These are phyloP conservation scores for Orthonyx spaldingii DNA, from an alignment of 2,113 vertebrate genomes.

Conservation along the genomic window DNA sequence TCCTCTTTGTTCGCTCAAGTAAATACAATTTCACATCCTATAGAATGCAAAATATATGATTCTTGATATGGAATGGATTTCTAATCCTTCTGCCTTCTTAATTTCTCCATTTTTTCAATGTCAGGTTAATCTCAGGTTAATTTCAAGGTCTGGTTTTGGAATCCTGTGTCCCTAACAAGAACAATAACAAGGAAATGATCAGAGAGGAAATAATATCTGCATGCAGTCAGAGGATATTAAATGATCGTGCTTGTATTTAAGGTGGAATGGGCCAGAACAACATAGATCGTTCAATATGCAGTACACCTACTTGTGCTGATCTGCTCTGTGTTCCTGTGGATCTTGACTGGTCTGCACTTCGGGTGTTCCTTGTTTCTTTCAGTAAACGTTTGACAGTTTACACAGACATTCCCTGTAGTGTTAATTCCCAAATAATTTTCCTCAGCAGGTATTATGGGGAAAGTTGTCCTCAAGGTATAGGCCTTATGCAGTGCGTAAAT, in stretches of 20 bases:
- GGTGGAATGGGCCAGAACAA: neutral
- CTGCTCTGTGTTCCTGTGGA: neutral
- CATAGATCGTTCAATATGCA: neutral
- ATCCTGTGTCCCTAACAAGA: neutral
- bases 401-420: neutral
- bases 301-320: neutral
- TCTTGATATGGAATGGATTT: neutral
- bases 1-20: neutral
- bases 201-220: neutral
- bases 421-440: neutral
- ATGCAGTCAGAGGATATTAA: neutral
- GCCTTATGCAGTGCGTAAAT: fast-evolving
- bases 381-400: neutral
- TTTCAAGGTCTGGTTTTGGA: neutral
- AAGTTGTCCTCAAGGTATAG: neutral
- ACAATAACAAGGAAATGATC: neutral
- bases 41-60: neutral
- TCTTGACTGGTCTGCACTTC: neutral
- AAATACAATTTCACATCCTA: neutral
- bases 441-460: neutral
- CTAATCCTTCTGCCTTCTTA: neutral
- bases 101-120: neutral
- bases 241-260: neutral
- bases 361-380: neutral
- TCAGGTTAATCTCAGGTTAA: no score